A percentile compares a stretch with the other conserved stretches of the same genome.
These are phyloP conservation scores for Phodopus roborovskii DNA, from an alignment of 2,113 vertebrate genomes.

Conservation along the genomic window DNA sequence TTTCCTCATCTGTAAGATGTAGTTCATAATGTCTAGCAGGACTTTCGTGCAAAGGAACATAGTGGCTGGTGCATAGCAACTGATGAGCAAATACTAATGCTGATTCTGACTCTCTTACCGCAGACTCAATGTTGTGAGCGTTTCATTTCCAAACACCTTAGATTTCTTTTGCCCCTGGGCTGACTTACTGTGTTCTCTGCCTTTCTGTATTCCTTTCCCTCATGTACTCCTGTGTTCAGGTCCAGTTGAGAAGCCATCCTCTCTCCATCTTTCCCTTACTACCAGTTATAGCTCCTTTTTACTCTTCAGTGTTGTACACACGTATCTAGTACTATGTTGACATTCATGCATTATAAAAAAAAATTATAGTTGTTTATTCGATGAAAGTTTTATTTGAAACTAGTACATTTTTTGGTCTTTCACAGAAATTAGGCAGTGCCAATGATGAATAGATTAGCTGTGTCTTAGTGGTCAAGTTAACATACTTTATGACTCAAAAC, in stretches of 20 bases:
- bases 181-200: neutral
- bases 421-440: neutral
- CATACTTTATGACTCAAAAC: neutral
- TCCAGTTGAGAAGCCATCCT: neutral
- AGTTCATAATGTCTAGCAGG: neutral
- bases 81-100: neutral
- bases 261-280: neutral
- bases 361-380: neutral
- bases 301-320: neutral
- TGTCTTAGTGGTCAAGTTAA: neutral
- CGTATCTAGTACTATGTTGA: neutral
- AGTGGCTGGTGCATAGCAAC: neutral
- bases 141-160: constrained; percentile 27
- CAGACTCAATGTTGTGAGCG: neutral
- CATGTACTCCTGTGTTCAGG: neutral
- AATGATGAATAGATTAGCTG: neutral
- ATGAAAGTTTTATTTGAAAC: neutral
- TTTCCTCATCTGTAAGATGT: neutral
- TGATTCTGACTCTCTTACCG: neutral
- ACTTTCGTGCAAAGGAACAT: neutral
- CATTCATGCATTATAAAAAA: neutral
- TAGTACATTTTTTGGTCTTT: neutral
- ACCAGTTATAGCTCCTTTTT: neutral
- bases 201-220: neutral
- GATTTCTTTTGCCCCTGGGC: neutral